Base-by-base conservation (phyloP, 2,113 vertebrate species). In the Aptenodytes forsteri region DNA sequence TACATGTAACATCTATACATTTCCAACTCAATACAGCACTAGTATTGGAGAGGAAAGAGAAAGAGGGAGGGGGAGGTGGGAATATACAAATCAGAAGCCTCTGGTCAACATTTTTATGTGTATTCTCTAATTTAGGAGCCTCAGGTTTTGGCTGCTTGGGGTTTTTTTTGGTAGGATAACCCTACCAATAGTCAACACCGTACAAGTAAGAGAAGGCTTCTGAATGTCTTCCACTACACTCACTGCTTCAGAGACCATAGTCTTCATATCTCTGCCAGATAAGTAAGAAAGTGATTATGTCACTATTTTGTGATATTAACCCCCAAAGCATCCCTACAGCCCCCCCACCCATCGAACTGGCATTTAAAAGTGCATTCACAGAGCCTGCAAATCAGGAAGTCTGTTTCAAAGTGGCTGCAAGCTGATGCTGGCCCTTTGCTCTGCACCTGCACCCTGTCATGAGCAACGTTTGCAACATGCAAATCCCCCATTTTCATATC, bases 1-100 rank as follows among this genome's bases (percentile, higher is more conserved):
- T 98, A 97, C 95, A 96, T 96, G 96, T 98, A 98, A 97, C 97
- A 94, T 97, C 97, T 98, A 97, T 97, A 97, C 30, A 82, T 93
- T 94, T 97, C 90, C 95, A 93, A 93, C 92, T 96, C 83, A 96
- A 95, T 97, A 77, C 49, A 93, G 55, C 59, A 32, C 50, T 64
- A 72, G 62, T 61, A 70, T 10, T 91, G 84, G 73, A 87, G 54
- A 76, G 77, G 77, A 92, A 72, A 89, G 81, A 54, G 76, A 38
- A 19, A 38, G 70, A 84, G 27, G 22, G 76, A 88, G 29, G 47
- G 47, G 12, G 56, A 94, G 79, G 85, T 70, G 66, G 58, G 83
- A 96, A 96, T 90, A 96, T 79, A 96, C 71, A 96, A 96, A 97
- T 87, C 87, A 83, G 89, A 58, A 90, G 72, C 87, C 62, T 89